A percentile compares a stretch with the other conserved stretches of the same genome.
Evolutionary conservation across 2,888 invertebrate species (phyloP).

Genomic region (Ganaspis brasiliensis): DNA sequence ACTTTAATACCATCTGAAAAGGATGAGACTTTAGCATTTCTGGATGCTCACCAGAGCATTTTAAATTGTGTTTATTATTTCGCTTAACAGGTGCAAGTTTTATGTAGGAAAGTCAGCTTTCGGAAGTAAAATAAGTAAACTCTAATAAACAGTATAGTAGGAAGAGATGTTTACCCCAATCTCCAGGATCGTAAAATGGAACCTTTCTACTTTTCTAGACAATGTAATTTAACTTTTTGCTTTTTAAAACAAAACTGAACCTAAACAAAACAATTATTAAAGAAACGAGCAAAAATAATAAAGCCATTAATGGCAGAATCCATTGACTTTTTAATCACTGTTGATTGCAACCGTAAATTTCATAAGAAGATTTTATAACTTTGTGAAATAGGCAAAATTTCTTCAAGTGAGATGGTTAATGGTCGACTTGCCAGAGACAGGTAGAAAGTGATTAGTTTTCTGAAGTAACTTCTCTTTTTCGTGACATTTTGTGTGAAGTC

Average conservation of each 20-base stretch:
- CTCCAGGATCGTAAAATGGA: too few relatives aligned
- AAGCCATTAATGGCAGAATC: neutral
- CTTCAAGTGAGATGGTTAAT: neutral
- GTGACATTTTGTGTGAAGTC: slow-evolving; percentile 13
- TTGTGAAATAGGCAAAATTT: slow-evolving; percentile 10
- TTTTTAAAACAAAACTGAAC: too few relatives aligned
- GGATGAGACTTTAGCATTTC: neutral
- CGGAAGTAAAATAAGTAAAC: slow-evolving; percentile 14
- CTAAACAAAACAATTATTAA: too few relatives aligned
- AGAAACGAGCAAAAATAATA: neutral
- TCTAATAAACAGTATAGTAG: neutral
- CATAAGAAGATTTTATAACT: slow-evolving; percentile 16
- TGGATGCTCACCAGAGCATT: neutral
- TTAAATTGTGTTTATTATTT: slow-evolving; percentile 27
- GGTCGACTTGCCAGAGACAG: slow-evolving; percentile 19
- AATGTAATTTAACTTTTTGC: neutral
- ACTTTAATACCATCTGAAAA: neutral
- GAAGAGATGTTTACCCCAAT: neutral
- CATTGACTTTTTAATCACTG: slow-evolving; percentile 4
- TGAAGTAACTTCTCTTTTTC: slow-evolving; percentile 35
- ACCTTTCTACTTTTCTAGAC: neutral
- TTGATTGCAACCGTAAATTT: slow-evolving; percentile 10
- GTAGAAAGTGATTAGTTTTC: slow-evolving; percentile 41
- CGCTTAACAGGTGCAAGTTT: neutral
- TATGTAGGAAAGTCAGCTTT: neutral